phyloP scores from a whole-genome alignment of 2,797 vertebrate genomes.

The Molothrus aeneus region DNA sequence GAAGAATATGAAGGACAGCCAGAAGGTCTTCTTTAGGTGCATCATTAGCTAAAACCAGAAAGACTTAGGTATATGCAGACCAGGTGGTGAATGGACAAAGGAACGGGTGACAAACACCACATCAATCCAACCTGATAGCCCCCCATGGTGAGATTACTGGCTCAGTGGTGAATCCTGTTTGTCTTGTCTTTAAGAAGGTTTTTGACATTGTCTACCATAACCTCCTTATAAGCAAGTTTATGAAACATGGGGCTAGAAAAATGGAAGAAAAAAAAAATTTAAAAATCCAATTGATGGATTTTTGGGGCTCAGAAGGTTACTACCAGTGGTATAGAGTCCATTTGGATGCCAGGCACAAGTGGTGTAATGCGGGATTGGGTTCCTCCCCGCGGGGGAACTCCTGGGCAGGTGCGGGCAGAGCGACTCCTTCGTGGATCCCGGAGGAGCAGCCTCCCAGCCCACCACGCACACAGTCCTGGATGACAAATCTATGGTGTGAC shows the following conservation, averaged over 20 bases:
- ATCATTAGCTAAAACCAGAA: neutral
- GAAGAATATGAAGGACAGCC: neutral
- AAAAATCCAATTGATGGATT: neutral
- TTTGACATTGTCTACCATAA: neutral
- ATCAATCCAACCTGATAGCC: fast-evolving
- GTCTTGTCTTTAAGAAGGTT: neutral
- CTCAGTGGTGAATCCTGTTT: neutral
- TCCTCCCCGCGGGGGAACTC: too few species aligned
- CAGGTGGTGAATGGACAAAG: neutral
- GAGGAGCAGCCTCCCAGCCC: too few species aligned
- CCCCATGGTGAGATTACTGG: neutral
- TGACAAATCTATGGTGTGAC: too few species aligned
- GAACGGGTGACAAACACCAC: neutral
- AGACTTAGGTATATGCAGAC: neutral
- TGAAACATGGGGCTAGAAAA: neutral
- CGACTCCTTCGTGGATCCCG: too few species aligned
- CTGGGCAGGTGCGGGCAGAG: too few species aligned
- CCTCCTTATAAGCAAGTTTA: neutral
- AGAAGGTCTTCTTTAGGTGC: neutral
- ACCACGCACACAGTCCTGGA: too few species aligned
- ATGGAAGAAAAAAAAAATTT: neutral
- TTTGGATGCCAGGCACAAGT: neutral
- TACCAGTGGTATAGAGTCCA: neutral
- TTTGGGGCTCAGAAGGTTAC: neutral
- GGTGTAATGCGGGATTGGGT: too few species aligned